These are phyloP conservation scores for Platyscapa corneri DNA, from an alignment of 1,140 invertebrate species.

Conservation along the genomic window DNA sequence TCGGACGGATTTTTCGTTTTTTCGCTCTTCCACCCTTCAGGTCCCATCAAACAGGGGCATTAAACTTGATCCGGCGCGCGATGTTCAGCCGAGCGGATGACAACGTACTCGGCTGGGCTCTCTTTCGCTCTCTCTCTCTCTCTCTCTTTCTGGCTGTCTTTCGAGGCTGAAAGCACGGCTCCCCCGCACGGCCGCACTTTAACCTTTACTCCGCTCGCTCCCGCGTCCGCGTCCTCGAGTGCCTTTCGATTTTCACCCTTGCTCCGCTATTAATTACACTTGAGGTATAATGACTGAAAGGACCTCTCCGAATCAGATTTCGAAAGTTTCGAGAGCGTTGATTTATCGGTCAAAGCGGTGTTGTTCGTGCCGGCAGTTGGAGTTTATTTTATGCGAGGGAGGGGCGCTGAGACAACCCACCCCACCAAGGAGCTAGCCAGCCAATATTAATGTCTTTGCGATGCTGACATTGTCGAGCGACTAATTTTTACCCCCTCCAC, in stretches of 20 bases:
- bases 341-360: conserved; percentile 22
- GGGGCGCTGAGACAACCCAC: neutral
- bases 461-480: neutral
- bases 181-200: conserved; percentile 51
- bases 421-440: no score
- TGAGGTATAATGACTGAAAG: conserved; percentile 23
- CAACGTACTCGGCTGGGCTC: conserved; percentile 71
- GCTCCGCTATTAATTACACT: conserved; percentile 41
- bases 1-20: neutral
- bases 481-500: no score
- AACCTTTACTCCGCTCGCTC: conserved; percentile 14
- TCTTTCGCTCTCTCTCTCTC: neutral
- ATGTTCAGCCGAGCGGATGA: conserved; percentile 74
- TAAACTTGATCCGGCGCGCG: conserved; percentile 72
- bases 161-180: conserved; percentile 61
- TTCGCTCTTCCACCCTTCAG: neutral
- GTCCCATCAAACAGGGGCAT: conserved; percentile 73
- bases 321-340: conserved; percentile 11
- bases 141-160: conserved; percentile 12
- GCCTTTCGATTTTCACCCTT: conserved; percentile 45
- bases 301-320: conserved; percentile 39
- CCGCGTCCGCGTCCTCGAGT: conserved; percentile 1
- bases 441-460: neutral
- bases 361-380: neutral
- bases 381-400: neutral